phyloP scores from a whole-genome alignment of 1,140 invertebrate species.

The Pteromalus puparum region DNA sequence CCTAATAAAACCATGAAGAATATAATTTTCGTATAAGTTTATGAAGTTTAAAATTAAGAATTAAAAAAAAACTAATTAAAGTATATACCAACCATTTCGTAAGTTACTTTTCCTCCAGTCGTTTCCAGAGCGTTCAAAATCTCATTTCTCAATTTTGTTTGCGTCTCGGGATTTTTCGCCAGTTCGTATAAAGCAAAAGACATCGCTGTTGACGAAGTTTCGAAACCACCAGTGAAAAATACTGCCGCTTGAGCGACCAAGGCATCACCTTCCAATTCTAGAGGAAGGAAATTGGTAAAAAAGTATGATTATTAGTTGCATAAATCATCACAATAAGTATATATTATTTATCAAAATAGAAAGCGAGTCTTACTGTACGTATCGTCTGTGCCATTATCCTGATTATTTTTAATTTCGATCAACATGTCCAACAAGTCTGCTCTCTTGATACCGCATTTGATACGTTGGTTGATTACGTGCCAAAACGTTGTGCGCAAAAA shows the following conservation, averaged over 20 bases:
- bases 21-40: neutral
- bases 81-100: slow-evolving; percentile 70
- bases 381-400: neutral
- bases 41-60: too few relatives aligned
- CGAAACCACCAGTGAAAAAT: slow-evolving; percentile 81
- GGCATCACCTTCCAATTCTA: slow-evolving; percentile 77
- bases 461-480: slow-evolving; percentile 64
- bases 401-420: slow-evolving; percentile 64
- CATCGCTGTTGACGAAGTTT: slow-evolving; percentile 77
- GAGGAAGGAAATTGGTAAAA: too few relatives aligned
- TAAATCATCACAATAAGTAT: slow-evolving; percentile 10
- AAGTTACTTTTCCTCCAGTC: slow-evolving; percentile 69
- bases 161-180: slow-evolving; percentile 76
- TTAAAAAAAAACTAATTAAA: neutral
- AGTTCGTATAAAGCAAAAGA: slow-evolving; percentile 76
- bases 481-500: slow-evolving; percentile 69
- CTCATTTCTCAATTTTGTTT: slow-evolving; percentile 75
- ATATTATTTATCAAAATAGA: neutral
- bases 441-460: slow-evolving; percentile 59
- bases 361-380: neutral
- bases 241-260: slow-evolving; percentile 79
- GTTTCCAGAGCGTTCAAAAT: slow-evolving; percentile 70
- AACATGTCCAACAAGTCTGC: slow-evolving; percentile 74
- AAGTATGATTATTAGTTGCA: too few relatives aligned
- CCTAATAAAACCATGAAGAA: slow-evolving; percentile 9